Evolutionary conservation across 2,113 vertebrate genomes (phyloP).

Genomic region (Oreotragus oreotragus): DNA sequence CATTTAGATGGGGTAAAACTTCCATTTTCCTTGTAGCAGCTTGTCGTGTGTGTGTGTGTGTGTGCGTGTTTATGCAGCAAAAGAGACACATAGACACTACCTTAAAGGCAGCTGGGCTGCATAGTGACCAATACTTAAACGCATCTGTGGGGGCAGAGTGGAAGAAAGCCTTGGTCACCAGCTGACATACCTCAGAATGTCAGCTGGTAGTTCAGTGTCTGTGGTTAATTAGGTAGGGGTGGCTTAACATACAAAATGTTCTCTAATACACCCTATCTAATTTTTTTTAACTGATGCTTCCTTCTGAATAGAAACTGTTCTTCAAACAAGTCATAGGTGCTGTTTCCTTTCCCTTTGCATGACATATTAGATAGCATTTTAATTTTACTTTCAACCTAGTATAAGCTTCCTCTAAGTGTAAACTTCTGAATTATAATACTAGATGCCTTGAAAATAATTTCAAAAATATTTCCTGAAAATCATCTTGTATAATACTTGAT

Average conservation of each 20-base stretch:
- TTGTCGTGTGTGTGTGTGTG: background rate
- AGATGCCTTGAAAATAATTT: background rate
- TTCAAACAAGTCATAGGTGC: background rate
- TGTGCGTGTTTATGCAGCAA: background rate
- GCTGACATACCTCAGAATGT: background rate
- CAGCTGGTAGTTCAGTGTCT: background rate
- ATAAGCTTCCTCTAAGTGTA: slow-evolving; percentile 2
- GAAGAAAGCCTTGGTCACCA: background rate
- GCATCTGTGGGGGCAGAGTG: background rate
- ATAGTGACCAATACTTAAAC: background rate
- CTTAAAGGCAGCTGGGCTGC: background rate
- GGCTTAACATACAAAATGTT: background rate
- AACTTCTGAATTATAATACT: background rate
- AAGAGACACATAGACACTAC: background rate
- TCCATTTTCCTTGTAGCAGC: slow-evolving; percentile 17
- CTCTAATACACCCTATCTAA: background rate
- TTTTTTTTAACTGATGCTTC: background rate
- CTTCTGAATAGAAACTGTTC: background rate
- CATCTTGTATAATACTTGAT: background rate
- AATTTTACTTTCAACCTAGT: background rate
- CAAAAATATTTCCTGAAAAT: background rate
- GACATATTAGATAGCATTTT: background rate
- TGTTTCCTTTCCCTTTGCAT: background rate
- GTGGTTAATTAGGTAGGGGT: background rate
- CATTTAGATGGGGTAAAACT: slow-evolving; percentile 10